Conservation (phyloP, 2,888 invertebrate genomes). For the Troides aeacus region DNA sequence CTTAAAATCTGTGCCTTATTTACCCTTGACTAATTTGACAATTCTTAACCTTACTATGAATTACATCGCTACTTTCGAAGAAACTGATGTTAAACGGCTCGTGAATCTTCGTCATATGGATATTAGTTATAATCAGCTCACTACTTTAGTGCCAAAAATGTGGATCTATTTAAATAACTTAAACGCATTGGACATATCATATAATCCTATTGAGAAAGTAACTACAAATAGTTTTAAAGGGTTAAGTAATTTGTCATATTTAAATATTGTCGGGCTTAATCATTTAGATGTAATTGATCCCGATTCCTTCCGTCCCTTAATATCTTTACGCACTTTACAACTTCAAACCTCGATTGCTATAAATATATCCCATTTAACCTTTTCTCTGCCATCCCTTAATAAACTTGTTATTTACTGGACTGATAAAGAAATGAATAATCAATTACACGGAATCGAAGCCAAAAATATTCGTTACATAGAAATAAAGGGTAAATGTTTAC, state of each 20-base stretch:
- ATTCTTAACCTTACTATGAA: slow-evolving; percentile 90
- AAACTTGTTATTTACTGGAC: slow-evolving; percentile 88
- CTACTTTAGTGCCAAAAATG: slow-evolving; percentile 86
- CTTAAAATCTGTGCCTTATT: slow-evolving; percentile 86
- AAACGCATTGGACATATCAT: slow-evolving; percentile 88
- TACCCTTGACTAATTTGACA: slow-evolving; percentile 88
- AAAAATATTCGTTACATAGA: slow-evolving; percentile 89
- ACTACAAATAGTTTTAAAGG: slow-evolving; percentile 86
- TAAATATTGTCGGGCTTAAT: slow-evolving; percentile 87
- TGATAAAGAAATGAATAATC: slow-evolving; percentile 86
- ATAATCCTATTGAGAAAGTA: slow-evolving; percentile 89
- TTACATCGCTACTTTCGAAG: slow-evolving; percentile 84
- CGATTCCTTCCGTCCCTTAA: slow-evolving; percentile 85
- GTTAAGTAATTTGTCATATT: slow-evolving; percentile 84
- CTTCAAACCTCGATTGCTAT: slow-evolving; percentile 88
- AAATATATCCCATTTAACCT: slow-evolving; percentile 83
- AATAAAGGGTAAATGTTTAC: slow-evolving; percentile 87
- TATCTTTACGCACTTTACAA: slow-evolving; percentile 84
- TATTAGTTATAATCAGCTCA: slow-evolving; percentile 88
- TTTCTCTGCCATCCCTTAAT: slow-evolving; percentile 85
- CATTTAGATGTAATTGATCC: slow-evolving; percentile 87
- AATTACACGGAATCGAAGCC: slow-evolving; percentile 87
- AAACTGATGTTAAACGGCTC: slow-evolving; percentile 85
- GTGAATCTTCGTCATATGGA: slow-evolving; percentile 86
- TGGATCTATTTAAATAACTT: slow-evolving; percentile 87